These are phyloP conservation scores for Calycopis cecrops DNA, from an alignment of 1,140 invertebrate genomes.

Conservation along the genomic window DNA sequence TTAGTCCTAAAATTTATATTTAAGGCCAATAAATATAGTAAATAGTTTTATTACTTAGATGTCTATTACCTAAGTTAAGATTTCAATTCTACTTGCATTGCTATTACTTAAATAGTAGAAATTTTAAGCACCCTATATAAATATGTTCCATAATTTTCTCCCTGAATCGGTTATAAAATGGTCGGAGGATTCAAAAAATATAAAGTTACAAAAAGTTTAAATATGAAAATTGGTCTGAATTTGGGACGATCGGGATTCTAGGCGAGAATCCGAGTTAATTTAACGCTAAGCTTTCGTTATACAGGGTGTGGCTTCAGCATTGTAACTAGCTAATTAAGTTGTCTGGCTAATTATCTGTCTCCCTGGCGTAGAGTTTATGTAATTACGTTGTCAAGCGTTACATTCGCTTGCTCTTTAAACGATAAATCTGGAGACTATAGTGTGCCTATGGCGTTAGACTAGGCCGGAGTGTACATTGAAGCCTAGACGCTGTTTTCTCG, in stretches of 20 bases:
- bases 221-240: slow-evolving; percentile 18
- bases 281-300: neutral
- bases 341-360: no score
- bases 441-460: no score
- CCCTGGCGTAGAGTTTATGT: no score
- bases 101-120: slow-evolving; percentile 32
- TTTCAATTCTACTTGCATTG: slow-evolving; percentile 54
- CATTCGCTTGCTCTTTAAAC: no score
- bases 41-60: neutral
- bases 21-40: slow-evolving; percentile 6
- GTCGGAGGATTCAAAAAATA: slow-evolving; percentile 5
- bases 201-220: slow-evolving; percentile 11
- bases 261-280: neutral
- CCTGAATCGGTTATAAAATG: slow-evolving; percentile 11
- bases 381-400: no score
- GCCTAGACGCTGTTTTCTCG: no score
- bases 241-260: slow-evolving; percentile 11
- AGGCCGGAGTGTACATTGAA: no score
- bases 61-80: slow-evolving; percentile 17
- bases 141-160: slow-evolving; percentile 7
- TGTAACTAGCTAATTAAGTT: no score
- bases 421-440: no score
- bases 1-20: slow-evolving; percentile 19
- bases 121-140: slow-evolving; percentile 35
- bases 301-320: neutral